A percentile compares a stretch with the other conserved stretches of the same genome.
Evolutionary conservation across 2,888 invertebrate genomes (phyloP).

Genomic region (Aplocera efformata): DNA sequence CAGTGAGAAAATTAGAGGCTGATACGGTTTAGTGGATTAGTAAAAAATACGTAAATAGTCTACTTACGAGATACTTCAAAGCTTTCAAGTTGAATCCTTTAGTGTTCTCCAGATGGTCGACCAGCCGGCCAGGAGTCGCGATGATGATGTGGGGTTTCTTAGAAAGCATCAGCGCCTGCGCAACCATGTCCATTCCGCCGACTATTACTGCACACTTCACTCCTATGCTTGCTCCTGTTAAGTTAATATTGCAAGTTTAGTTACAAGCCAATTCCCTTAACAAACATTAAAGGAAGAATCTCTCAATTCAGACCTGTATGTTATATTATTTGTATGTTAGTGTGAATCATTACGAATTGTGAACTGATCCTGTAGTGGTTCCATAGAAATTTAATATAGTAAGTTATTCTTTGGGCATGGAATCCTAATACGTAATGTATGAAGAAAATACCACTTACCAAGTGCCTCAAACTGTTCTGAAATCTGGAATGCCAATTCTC

Average conservation of each 20-base stretch:
- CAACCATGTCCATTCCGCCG: slow-evolving; percentile 99
- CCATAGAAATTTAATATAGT: no score
- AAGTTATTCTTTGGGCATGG: no score
- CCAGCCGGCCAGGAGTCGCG: slow-evolving; percentile 96
- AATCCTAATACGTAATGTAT: no score
- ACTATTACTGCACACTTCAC: slow-evolving; percentile 98
- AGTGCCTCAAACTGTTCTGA: slow-evolving; percentile 99
- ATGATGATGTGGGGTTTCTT: slow-evolving; percentile 98
- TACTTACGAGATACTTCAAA: slow-evolving; percentile 90
- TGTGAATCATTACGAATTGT: no score
- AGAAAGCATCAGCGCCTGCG: slow-evolving; percentile 93
- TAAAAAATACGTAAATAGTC: no score
- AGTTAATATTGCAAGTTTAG: slow-evolving; percentile 5
- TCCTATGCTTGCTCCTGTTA: slow-evolving; percentile 90
- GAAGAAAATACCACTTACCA: slow-evolving; percentile 80
- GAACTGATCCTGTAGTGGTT: no score
- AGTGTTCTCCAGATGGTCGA: slow-evolving; percentile 98
- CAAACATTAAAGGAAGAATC: no score
- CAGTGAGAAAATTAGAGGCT: no score
- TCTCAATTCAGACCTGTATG: no score
- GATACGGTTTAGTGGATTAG: no score
- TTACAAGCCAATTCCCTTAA: no score
- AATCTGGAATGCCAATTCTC: slow-evolving; percentile 99
- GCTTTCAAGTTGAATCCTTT: slow-evolving; percentile 97
- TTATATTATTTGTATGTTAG: no score